Percentiles rank a stretch among this genome's conserved stretches.
These are phyloP conservation scores for Geophilus truncorum DNA, from an alignment of 2,888 invertebrate species.

Conservation along the genomic window DNA sequence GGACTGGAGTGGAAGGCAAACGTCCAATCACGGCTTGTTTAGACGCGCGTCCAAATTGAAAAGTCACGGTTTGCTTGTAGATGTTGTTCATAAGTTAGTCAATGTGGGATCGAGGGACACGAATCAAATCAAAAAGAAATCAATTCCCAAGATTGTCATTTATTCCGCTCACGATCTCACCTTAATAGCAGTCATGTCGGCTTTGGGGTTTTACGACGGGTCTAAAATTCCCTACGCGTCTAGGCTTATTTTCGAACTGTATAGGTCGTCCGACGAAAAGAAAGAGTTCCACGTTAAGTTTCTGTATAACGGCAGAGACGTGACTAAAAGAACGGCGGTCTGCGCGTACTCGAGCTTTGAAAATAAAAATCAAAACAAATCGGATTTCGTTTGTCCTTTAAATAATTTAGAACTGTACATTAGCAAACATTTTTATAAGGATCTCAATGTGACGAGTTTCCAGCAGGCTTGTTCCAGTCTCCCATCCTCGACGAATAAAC, in stretches of 20 bases:
- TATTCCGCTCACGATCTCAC: constrained; percentile 93
- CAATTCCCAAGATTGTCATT: constrained; percentile 66
- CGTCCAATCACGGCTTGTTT: constrained; percentile 47
- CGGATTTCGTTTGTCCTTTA: constrained; percentile 69
- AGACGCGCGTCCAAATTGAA: constrained; percentile 62
- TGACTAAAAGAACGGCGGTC: constrained; percentile 73
- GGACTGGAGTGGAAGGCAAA: constrained; percentile 68
- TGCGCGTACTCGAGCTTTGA: constrained; percentile 52
- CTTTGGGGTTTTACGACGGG: constrained; percentile 64
- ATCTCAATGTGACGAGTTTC: constrained; percentile 80
- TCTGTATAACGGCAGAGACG: constrained; percentile 78
- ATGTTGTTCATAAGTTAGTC: constrained; percentile 74
- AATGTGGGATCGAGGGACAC: constrained; percentile 51
- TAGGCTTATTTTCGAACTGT: constrained; percentile 80
- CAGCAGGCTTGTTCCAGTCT: constrained; percentile 59
- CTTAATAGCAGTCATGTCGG: constrained; percentile 72
- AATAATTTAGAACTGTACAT: constrained; percentile 81
- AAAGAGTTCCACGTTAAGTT: constrained; percentile 75
- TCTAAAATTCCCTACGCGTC: constrained; percentile 75
- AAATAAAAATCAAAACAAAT: constrained; percentile 44
- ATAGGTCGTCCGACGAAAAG: constrained; percentile 54
- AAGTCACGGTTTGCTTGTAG: constrained; percentile 76
- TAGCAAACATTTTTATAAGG: constrained; percentile 77
- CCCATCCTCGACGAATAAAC: neutral
- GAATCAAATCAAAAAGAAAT: constrained; percentile 30